Evolutionary conservation across 1,140 invertebrate genomes (phyloP).

Genomic region (Cydia strobilella): DNA sequence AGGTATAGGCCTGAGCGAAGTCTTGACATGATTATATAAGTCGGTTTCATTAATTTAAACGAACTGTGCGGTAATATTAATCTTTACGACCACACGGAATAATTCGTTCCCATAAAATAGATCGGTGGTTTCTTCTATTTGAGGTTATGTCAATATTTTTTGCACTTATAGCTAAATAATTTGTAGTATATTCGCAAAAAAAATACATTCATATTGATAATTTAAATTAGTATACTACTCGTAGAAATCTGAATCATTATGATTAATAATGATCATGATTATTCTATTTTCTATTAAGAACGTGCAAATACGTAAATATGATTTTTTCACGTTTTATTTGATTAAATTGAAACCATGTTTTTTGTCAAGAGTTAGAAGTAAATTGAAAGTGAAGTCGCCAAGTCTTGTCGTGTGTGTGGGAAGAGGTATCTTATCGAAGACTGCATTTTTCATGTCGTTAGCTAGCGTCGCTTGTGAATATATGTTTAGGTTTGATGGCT

Average conservation of each 20-base stretch:
- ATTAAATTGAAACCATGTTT: background rate
- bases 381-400: constrained; percentile 44
- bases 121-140: too few relatives aligned
- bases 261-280: background rate
- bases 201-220: too few relatives aligned
- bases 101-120: too few relatives aligned
- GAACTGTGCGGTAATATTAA: constrained; percentile 29
- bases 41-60: constrained; percentile 34
- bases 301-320: background rate
- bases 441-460: constrained; percentile 68
- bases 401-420: constrained; percentile 63
- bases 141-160: too few relatives aligned
- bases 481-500: constrained; percentile 45
- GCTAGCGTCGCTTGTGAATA: constrained; percentile 57
- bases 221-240: too few relatives aligned
- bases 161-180: too few relatives aligned
- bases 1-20: constrained; percentile 59
- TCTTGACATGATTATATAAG: constrained; percentile 67
- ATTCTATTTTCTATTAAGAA: background rate
- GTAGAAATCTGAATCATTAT: too few relatives aligned
- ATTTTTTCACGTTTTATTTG: background rate
- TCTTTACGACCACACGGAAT: too few relatives aligned
- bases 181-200: too few relatives aligned
- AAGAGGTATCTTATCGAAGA: constrained; percentile 70
- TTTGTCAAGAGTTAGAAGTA: constrained; percentile 9